These are phyloP conservation scores for Meloidogyne hapla DNA, from an alignment of 1,140 invertebrate genomes.

Conservation along the genomic window DNA sequence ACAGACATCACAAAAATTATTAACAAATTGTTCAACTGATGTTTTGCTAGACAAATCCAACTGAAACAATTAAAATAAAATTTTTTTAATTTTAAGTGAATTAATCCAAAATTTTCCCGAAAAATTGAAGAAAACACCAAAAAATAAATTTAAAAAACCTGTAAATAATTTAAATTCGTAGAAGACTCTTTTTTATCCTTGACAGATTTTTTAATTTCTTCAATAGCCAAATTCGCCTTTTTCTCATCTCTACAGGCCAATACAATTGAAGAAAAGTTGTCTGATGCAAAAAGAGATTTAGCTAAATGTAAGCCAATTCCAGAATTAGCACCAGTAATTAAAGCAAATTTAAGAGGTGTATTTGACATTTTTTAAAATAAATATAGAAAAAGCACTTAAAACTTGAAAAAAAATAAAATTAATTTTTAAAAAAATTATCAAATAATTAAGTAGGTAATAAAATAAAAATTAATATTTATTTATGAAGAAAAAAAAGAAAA, in stretches of 20 bases:
- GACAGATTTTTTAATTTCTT: slow-evolving; percentile 16
- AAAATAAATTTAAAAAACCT: slow-evolving; percentile 8
- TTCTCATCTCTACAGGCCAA: slow-evolving; percentile 41
- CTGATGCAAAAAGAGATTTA: slow-evolving; percentile 37
- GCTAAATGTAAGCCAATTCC: slow-evolving; percentile 41
- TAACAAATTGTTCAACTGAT: slow-evolving; percentile 22
- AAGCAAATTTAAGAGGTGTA: slow-evolving; percentile 34
- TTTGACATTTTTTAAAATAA: too few species aligned
- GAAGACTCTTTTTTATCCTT: background rate
- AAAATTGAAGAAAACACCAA: too few species aligned
- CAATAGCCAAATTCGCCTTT: slow-evolving; percentile 35
- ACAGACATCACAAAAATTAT: slow-evolving; percentile 2
- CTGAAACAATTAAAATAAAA: slow-evolving; percentile 32
- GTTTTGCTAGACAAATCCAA: slow-evolving; percentile 31
- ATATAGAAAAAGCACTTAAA: background rate
- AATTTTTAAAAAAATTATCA: slow-evolving; percentile 7
- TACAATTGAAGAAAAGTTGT: slow-evolving; percentile 35
- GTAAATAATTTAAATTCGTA: slow-evolving; percentile 25
- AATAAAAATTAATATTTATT: too few species aligned
- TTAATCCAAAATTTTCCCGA: background rate
- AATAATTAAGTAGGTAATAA: too few species aligned
- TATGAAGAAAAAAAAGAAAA: too few species aligned
- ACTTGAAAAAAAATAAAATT: slow-evolving; percentile 6
- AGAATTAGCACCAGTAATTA: slow-evolving; percentile 44
- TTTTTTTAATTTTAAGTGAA: slow-evolving; percentile 24